Percentiles rank a stretch among this genome's conserved stretches.
Evolutionary conservation across 2,888 invertebrate genomes (phyloP).

Genomic region (Tortrix viridana): DNA sequence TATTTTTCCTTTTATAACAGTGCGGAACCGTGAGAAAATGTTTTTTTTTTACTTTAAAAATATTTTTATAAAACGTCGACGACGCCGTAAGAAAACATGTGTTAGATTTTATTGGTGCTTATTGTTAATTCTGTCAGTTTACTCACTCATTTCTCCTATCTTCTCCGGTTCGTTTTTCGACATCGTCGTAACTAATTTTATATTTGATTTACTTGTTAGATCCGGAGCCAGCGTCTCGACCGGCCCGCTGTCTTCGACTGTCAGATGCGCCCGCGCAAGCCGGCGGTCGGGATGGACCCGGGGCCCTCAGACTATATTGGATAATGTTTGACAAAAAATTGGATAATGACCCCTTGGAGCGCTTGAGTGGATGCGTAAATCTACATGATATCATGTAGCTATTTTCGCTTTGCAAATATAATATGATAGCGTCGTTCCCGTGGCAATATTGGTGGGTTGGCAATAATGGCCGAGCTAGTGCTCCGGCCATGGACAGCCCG

Average conservation of each 20-base stretch:
- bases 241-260: slow-evolving; percentile 11
- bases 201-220: background rate
- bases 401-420: slow-evolving; percentile 10
- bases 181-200: slow-evolving; percentile 10
- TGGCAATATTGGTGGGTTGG: background rate
- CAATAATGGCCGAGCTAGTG: background rate
- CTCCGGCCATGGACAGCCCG: slow-evolving; percentile 1
- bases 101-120: background rate
- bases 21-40: too few relatives aligned
- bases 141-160: slow-evolving; percentile 34
- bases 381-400: slow-evolving; percentile 37
- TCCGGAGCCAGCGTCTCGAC: slow-evolving; percentile 4
- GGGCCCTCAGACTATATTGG: slow-evolving; percentile 38
- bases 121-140: background rate
- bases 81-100: too few relatives aligned
- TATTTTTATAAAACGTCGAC: too few relatives aligned
- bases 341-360: slow-evolving; percentile 40
- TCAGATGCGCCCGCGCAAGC: background rate
- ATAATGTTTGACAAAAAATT: slow-evolving; percentile 42
- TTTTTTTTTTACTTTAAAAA: too few relatives aligned
- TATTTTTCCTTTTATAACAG: too few relatives aligned
- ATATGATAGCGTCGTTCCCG: slow-evolving; percentile 5
- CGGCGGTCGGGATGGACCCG: background rate
- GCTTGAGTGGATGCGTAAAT: slow-evolving; percentile 38
- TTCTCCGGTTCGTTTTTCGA: slow-evolving; percentile 21